These are phyloP conservation scores for Muricea muricata DNA, from an alignment of 92 coral and sea anemone species.

Conservation along the genomic window DNA sequence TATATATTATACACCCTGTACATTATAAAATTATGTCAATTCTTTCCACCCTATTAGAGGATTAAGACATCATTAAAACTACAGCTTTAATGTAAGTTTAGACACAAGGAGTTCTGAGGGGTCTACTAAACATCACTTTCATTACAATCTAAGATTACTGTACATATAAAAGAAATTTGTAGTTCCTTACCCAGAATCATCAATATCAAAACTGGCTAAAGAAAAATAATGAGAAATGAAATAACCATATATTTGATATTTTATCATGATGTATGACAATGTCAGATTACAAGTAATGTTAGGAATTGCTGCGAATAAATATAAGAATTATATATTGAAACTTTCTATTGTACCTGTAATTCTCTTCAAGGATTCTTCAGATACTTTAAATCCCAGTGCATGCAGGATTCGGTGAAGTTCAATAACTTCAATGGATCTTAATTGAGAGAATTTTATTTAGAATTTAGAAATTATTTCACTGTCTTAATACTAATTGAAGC, in stretches of 20 bases:
- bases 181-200: constrained; percentile 24
- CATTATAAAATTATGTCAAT: no score
- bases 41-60: no score
- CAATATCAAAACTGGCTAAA: constrained; percentile 22
- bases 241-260: background rate
- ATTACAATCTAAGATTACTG: no score
- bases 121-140: no score
- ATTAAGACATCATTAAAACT: no score
- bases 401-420: constrained; percentile 90
- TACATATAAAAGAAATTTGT: background rate
- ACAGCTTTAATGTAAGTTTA: no score
- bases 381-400: constrained; percentile 88
- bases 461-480: no score
- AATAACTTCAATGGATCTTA: constrained; percentile 85
- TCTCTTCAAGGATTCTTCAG: constrained; percentile 75
- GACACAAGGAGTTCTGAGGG: no score
- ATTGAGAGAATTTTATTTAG: background rate
- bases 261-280: background rate
- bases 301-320: background rate
- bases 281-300: no score
- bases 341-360: constrained; percentile 77
- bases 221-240: background rate
- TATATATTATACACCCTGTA: no score
- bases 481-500: no score
- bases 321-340: background rate